phyloP scores from a whole-genome alignment of 1,140 invertebrate species.

The Caerostris extrusa region DNA sequence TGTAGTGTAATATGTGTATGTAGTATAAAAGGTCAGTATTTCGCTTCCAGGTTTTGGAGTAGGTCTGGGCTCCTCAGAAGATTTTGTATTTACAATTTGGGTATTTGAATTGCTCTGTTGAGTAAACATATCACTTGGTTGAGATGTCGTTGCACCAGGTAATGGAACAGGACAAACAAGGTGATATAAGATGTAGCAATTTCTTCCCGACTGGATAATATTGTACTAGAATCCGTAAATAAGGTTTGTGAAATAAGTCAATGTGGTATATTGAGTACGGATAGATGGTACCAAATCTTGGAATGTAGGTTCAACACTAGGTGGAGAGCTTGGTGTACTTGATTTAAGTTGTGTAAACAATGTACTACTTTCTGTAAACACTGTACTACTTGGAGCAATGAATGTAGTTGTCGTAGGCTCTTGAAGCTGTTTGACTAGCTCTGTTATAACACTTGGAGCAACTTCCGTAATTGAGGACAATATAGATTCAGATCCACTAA shows the following conservation, averaged over 20 bases:
- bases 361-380: constrained; percentile 1
- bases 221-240: constrained; percentile 78
- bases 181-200: constrained; percentile 78
- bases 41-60: constrained; percentile 61
- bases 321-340: constrained; percentile 1
- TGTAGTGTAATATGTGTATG: constrained; percentile 79
- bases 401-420: constrained; percentile 9
- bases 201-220: constrained; percentile 78
- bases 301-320: constrained; percentile 59
- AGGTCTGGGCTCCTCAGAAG: neutral
- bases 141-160: constrained; percentile 19
- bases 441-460: constrained; percentile 78
- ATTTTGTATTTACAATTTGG: neutral
- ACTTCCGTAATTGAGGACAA: constrained; percentile 79
- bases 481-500: constrained; percentile 76
- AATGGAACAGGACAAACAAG: constrained; percentile 76
- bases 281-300: constrained; percentile 79
- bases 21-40: constrained; percentile 77
- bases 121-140: constrained; percentile 8
- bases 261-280: constrained; percentile 78
- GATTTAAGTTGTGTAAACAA: neutral
- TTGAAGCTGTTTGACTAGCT: constrained; percentile 55
- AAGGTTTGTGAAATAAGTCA: constrained; percentile 79
- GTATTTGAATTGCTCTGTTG: neutral
- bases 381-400: neutral